A percentile compares a stretch with the other conserved stretches of the same genome.
Evolutionary conservation across 2,888 invertebrate genomes (phyloP).

Genomic region (Lathronympha strigana): DNA sequence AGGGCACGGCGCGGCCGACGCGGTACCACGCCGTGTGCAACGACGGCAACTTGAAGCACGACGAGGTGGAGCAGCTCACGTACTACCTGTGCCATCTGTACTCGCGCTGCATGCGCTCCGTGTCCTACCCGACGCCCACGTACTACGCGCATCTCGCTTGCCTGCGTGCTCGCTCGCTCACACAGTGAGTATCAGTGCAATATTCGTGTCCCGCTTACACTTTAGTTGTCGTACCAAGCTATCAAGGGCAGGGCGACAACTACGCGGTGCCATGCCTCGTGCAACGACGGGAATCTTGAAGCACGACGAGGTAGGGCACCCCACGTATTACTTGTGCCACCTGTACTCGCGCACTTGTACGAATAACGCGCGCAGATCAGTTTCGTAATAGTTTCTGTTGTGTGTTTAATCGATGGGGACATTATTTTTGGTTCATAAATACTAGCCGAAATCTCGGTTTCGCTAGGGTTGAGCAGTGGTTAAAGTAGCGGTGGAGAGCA

Average conservation of each 20-base stretch:
- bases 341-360: slow-evolving; percentile 92
- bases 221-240: no score
- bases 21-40: slow-evolving; percentile 94
- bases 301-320: slow-evolving; percentile 89
- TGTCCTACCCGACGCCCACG: slow-evolving; percentile 94
- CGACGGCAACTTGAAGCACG: slow-evolving; percentile 87
- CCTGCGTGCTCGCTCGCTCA: slow-evolving; percentile 85
- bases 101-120: slow-evolving; percentile 91
- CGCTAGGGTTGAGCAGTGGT: no score
- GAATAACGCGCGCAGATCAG: no score
- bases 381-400: no score
- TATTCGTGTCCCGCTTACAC: slow-evolving; percentile 75
- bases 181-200: slow-evolving; percentile 76
- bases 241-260: no score
- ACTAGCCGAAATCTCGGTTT: no score
- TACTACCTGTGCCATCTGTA: slow-evolving; percentile 94
- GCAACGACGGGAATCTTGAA: slow-evolving; percentile 89
- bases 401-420: no score
- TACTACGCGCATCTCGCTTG: slow-evolving; percentile 96
- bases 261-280: slow-evolving; percentile 91
- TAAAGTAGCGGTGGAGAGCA: no score
- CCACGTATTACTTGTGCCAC: slow-evolving; percentile 94
- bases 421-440: no score
- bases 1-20: slow-evolving; percentile 93
- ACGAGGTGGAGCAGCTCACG: slow-evolving; percentile 91